These are phyloP conservation scores for Cydia splendana DNA, from an alignment of 1,140 invertebrate species.

Conservation along the genomic window DNA sequence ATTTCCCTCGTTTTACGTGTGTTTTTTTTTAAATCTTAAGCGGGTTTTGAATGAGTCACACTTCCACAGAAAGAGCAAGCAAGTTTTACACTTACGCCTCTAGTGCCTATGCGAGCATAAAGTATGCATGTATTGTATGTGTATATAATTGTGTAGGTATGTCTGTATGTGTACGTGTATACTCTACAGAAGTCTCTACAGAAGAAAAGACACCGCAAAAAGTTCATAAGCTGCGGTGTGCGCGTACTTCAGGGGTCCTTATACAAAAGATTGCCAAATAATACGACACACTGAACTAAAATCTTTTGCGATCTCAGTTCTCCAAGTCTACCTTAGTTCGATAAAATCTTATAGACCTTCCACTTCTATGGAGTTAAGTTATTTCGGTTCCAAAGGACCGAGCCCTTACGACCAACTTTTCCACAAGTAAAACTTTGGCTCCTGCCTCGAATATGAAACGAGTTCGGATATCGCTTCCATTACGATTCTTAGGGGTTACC, in stretches of 20 bases:
- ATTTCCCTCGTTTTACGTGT: too few relatives aligned
- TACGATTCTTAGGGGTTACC: neutral
- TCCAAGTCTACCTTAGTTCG: neutral
- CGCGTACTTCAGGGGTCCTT: neutral
- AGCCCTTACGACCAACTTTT: neutral
- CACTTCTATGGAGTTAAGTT: neutral
- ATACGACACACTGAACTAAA: neutral
- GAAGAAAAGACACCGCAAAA: too few relatives aligned
- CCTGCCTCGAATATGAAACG: neutral
- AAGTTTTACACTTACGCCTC: too few relatives aligned
- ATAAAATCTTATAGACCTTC: neutral
- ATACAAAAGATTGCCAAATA: conserved; percentile 2
- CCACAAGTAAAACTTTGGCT: conserved; percentile 1
- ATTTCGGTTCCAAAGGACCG: neutral
- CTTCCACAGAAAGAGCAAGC: too few relatives aligned
- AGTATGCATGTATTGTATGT: too few relatives aligned
- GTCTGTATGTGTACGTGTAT: too few relatives aligned
- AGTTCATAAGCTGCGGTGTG: neutral
- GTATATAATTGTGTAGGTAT: too few relatives aligned
- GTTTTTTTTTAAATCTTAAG: too few relatives aligned
- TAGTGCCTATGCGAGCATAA: too few relatives aligned
- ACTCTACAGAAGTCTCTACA: too few relatives aligned
- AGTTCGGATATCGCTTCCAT: neutral
- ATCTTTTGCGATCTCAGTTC: neutral
- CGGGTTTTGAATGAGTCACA: too few relatives aligned